Base-by-base conservation (phyloP, 2,113 vertebrate species). In the Athene cunicularia region DNA sequence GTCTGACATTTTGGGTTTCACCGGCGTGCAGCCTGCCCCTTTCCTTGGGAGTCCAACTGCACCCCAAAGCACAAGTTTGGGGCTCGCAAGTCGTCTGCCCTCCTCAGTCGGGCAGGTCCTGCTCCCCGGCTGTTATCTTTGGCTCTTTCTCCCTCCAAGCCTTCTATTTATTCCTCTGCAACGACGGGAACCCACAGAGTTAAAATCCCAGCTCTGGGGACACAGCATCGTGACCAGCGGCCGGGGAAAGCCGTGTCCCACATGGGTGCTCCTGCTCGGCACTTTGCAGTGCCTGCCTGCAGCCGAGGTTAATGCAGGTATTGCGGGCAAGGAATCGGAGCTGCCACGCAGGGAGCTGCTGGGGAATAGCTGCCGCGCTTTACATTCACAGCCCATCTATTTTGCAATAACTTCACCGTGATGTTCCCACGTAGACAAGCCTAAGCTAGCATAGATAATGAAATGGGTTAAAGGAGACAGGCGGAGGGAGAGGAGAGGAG, bases 361-460 rank as follows among this genome's bases (percentile, higher is more conserved):
- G 83, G 93, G 93, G 94, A 95, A 94, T 67, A 68, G 95, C 95
- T 94, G 94, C 95, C 37, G 21, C 3, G n/a, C 91, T 96, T 95
- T 88, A 80, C 94, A 95, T 96, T 96, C 96, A 92, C 93, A 95
- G 94, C 93, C 95, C 96, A 94, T 96, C 96, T 96, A 95, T 96
- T 97, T 97, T 97, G 96, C 96, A 96, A 96, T 96, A 96, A 91
- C 95, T 94, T 91, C 93, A 58, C 89, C 89, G 19, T 81, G 96
- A 96, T 94, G 96, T 96, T 97, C 96, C 95, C 96, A 97, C 94
- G 95, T 96, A 96, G 96, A 59, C 96, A 96, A 97, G 96, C 96
- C 96, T 96, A 96, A 97, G 96, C 96, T 97, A 96, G 96, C 96
- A 96, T 89, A 96, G 96, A 96, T 97, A 97, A 96, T 97, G 96